Base-by-base conservation (phyloP, 2,797 vertebrate species). In the Gallirallus australis region DNA sequence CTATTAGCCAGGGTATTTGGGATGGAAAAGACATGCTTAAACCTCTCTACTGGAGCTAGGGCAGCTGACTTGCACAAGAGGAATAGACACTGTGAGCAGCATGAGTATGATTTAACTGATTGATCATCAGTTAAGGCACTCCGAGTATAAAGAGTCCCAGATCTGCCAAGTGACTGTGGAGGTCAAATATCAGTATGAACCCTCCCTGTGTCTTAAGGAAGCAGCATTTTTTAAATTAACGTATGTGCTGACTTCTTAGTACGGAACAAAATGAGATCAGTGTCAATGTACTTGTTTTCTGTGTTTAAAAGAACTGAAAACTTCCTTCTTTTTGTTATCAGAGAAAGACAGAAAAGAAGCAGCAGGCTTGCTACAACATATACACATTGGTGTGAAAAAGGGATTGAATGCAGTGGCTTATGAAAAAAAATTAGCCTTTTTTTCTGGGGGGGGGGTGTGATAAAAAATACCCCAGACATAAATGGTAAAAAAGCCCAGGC, bases 41-140 rank as follows among this genome's bases (percentile, higher is more conserved):
- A 61, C 23, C 59, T 71, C 54, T 69, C 61, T 50, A 14, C n/a
- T 82, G 90, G 54, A 89, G 45, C 81, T 72, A 50, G 50, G 70
- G 66, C 66, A 90, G 66, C 72, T 95, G 77, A 94, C 76, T 85
- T 57, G 72, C 64, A 47, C 54, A 28, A 81, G 82, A 80, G 53
- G 71, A 85, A 89, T 30, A 94, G 82, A 35, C 60, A 50, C 28
- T 82, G 64, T 82, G 79, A 94, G 79, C 89, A 94, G 82, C 87
- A 64, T 52, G 84, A 76, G 71, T 47, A 64, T 1, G 11, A 90
- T 86, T 94, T 94, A 89, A 60, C 72, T 92, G 89, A 93, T 76
- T 93, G 90, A 92, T 97, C 82, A 94, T 82, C 79, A 94, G 30
- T 86, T 91, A 94, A 85, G 79, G 57, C 87, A 78, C 61, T 94